phyloP scores from a whole-genome alignment of 30 jellyfish, hydroid and myxozoan species.

The Pseudorhiza aurosa region DNA sequence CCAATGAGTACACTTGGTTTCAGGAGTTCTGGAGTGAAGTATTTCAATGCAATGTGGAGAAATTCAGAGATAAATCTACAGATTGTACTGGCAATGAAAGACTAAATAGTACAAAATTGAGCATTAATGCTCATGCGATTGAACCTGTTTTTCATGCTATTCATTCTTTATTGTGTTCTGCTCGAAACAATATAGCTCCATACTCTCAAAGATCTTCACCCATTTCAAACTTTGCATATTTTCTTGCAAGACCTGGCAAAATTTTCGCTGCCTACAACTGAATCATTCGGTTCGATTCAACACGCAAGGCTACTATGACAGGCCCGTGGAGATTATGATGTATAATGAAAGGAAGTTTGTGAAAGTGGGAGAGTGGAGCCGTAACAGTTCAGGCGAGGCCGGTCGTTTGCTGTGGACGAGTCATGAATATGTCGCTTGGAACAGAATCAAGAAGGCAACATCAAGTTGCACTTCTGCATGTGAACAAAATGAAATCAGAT shows the following conservation, averaged over 20 bases:
- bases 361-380: conserved; percentile 33
- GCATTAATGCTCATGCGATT: conserved; percentile 28
- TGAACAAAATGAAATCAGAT: conserved; percentile 26
- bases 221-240: no score
- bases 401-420: not conserved
- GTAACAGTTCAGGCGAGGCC: not conserved
- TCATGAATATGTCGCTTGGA: conserved; percentile 25
- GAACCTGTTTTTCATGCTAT: conserved; percentile 68
- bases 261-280: conserved; percentile 18
- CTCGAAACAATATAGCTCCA: conserved; percentile 34
- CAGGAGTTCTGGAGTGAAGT: conserved; percentile 74
- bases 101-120: not conserved
- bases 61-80: not conserved
- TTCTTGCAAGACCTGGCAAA: no score
- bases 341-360: conserved; percentile 26
- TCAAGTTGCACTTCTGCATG: conserved; percentile 81
- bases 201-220: no score
- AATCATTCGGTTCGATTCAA: conserved; percentile 22
- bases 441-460: not conserved
- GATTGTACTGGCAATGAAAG: conserved; percentile 60
- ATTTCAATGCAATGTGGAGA: conserved; percentile 49
- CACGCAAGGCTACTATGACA: conserved; percentile 13
- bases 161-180: conserved; percentile 58
- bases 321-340: not conserved
- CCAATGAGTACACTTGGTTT: conserved; percentile 55